phyloP scores from a whole-genome alignment of 2,797 vertebrate genomes.

The Takifugu ocellatus region DNA sequence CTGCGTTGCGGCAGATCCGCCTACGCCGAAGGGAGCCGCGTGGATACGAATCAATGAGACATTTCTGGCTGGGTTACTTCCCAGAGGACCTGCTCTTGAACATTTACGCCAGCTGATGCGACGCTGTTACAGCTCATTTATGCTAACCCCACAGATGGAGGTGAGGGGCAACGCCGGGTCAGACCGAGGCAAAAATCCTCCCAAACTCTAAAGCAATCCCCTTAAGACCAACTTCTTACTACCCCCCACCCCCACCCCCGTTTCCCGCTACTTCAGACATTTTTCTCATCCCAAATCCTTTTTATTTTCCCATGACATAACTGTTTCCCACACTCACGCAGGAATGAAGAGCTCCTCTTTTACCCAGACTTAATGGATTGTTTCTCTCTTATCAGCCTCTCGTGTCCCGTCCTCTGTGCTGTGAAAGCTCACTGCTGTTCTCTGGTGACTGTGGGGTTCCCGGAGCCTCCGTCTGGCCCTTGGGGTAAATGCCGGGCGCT shows the following conservation, averaged over 20 bases:
- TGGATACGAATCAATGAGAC: too few species aligned
- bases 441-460: conserved; percentile 22
- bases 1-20: too few species aligned
- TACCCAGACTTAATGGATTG: conserved; percentile 52
- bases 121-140: too few species aligned
- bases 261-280: conserved; percentile 39
- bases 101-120: too few species aligned
- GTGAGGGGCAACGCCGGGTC: conserved; percentile 42
- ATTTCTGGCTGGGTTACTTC: too few species aligned
- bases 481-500: conserved; percentile 48
- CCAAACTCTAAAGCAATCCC: conserved; percentile 52
- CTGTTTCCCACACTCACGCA: conserved; percentile 66
- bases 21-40: too few species aligned
- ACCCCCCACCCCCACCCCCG: conserved; percentile 24
- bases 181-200: conserved; percentile 34
- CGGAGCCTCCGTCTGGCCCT: conserved; percentile 38
- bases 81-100: too few species aligned
- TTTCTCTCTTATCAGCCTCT: conserved; percentile 63
- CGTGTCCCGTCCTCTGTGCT: conserved; percentile 53
- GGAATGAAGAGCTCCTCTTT: conserved; percentile 53
- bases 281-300: conserved; percentile 56
- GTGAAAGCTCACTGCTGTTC: conserved; percentile 63
- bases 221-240: conserved; percentile 45
- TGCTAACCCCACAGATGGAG: conserved; percentile 14
- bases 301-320: conserved; percentile 45